Evolutionary conservation across 2,113 vertebrate species (phyloP).

Genomic region (Leptosomus discolor): DNA sequence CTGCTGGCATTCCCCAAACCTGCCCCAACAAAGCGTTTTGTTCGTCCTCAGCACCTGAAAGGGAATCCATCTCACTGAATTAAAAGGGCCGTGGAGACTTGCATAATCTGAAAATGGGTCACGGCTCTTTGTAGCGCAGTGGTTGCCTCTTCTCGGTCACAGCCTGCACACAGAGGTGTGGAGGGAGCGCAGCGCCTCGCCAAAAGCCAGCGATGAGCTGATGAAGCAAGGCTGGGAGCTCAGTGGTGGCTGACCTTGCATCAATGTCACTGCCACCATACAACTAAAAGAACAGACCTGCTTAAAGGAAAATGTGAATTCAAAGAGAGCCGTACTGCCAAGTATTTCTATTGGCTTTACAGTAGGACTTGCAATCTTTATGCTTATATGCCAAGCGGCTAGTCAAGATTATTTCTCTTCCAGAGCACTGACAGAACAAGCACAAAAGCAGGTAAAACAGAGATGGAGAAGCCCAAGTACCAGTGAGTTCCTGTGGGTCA

Average conservation of each 20-base stretch:
- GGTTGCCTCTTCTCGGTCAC: neutral
- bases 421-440: neutral
- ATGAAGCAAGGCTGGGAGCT: neutral
- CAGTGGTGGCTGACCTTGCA: neutral
- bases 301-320: neutral
- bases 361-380: neutral
- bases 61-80: neutral
- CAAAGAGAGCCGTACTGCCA: neutral
- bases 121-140: neutral
- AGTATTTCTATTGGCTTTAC: neutral
- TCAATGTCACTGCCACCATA: neutral
- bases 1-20: neutral
- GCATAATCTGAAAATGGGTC: neutral
- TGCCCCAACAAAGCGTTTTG: neutral
- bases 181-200: neutral
- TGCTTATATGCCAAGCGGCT: neutral
- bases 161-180: neutral
- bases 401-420: neutral
- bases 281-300: neutral
- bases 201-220: neutral
- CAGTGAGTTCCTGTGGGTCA: neutral
- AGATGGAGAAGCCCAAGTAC: neutral
- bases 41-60: neutral
- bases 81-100: neutral
- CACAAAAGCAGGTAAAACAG: neutral